Evolutionary conservation across 2,888 invertebrate species (phyloP), one percentile per base, ranked within the genome.

Genomic region (Halocaridina rubra): DNA sequence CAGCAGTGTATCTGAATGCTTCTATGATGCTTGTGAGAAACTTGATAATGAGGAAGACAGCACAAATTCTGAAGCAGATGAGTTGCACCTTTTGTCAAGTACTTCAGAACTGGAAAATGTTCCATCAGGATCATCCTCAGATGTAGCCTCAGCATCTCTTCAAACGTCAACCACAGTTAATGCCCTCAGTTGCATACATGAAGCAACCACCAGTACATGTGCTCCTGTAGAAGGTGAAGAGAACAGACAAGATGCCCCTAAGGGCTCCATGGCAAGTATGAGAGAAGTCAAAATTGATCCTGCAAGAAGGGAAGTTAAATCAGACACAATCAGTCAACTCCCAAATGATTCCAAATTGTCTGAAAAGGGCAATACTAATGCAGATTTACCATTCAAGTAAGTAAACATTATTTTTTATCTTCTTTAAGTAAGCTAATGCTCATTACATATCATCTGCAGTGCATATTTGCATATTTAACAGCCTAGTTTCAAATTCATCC

Each of bases 361-460:
- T 53, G 39, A 67, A 71, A 84, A 84, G 19, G 72, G 72, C 16
- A 22, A 39, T 30, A 39, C 22, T 19, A 32, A 74, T 22, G 16
- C 64, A 32, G 32, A 72, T 4, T 69, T 64, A 19, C 89, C 89
- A 10, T 89, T 90, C 80, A 89, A 88, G 90, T 90, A 88, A 89
- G 89, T 89, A 86, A 30, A n/a, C n/a, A n/a, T n/a, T n/a, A n/a
- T n/a, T n/a, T n/a, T n/a, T n/a, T n/a, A n/a, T n/a, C n/a, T n/a
- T n/a, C n/a, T n/a, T n/a, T n/a, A n/a, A n/a, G n/a, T n/a, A n/a
- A n/a, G n/a, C n/a, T n/a, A n/a, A n/a, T n/a, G n/a, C n/a, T n/a
- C n/a, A n/a, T n/a, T n/a, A n/a, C n/a, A n/a, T n/a, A n/a, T n/a
- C n/a, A n/a, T n/a, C n/a, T n/a, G n/a, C n/a, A n/a, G n/a, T n/a